These are phyloP conservation scores for Eupsilia transversa DNA, from an alignment of 2,888 invertebrate genomes.

Conservation along the genomic window DNA sequence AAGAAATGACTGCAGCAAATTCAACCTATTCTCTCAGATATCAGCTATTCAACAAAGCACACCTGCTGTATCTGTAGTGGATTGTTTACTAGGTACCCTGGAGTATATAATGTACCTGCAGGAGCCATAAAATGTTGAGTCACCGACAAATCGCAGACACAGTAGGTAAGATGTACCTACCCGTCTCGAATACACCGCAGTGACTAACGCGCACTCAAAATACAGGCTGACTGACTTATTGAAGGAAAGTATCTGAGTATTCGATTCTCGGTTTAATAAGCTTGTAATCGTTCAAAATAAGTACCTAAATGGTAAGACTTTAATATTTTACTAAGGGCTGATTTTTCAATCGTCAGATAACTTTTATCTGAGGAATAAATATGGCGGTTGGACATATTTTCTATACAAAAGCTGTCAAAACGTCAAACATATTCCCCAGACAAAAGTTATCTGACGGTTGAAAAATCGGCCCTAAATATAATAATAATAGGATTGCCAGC, in stretches of 20 bases:
- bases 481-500: too few relatives aligned
- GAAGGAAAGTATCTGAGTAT: not conserved
- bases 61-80: not conserved
- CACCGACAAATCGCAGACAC: constrained; percentile 15
- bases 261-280: not conserved
- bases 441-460: too few relatives aligned
- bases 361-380: too few relatives aligned
- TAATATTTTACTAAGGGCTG: too few relatives aligned
- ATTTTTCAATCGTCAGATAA: too few relatives aligned
- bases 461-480: too few relatives aligned
- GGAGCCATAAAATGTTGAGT: constrained; percentile 11
- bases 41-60: not conserved
- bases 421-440: too few relatives aligned
- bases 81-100: constrained; percentile 15
- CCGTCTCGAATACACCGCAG: constrained; percentile 12
- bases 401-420: too few relatives aligned
- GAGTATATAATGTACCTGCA: constrained; percentile 12
- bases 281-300: not conserved
- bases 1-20: not conserved
- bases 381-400: too few relatives aligned
- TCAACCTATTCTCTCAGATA: not conserved
- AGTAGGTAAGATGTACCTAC: not conserved
- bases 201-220: constrained; percentile 15
- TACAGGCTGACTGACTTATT: constrained; percentile 4
- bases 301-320: not conserved